Base-by-base conservation (phyloP, 2,113 vertebrate genomes). In the human region DNA sequence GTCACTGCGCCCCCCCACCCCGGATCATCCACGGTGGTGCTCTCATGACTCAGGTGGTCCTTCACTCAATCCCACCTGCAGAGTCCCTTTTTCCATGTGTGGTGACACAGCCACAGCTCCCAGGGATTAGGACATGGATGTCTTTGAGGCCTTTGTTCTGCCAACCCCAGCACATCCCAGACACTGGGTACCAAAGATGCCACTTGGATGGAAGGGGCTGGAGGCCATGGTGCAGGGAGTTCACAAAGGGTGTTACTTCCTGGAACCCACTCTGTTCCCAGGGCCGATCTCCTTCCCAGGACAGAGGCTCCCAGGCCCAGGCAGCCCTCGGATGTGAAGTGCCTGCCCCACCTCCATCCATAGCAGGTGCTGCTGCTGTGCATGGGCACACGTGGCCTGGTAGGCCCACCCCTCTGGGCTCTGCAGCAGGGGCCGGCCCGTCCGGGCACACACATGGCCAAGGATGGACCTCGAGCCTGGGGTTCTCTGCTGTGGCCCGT, bases 21-120 rank as follows among this genome's bases (percentile, higher is more conserved):
- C 0, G 0, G 4, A 0, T 13, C 27, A 12, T 16, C 25, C 27
- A 18, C 40, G 43, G 3, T 32, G 6, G 3, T 1, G 5, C 1
- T 1, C 35, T 78, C 55, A 43, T 6, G 1, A 75, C 8, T 72
- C 48, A 13, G 6, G 10, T 72, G 23, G 20, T 7, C 68, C 48
- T 27, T 25, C 8, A 27, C 30, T 86, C 7, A 52, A 20, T 20
- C 32, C 59, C 20, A 5, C 1, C 27, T 43, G 20, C 55, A 48
- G 40, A 85, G 59, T 68, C 5, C 5, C 52, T 40, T 45, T 3
- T 68, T 59, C 32, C 9, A 3, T 0, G 1, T 11, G 64, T 92
- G 32, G 20, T 9, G 2, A 40, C 43, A 8, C 6, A 35, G 8
- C 8, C 48, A n/a, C 45, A 40, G 35, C 52, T 38, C 8, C 57